Evolutionary conservation across 1,140 invertebrate species (phyloP), one percentile per base, ranked within the genome.

Genomic region (Hypothenemus hampei): DNA sequence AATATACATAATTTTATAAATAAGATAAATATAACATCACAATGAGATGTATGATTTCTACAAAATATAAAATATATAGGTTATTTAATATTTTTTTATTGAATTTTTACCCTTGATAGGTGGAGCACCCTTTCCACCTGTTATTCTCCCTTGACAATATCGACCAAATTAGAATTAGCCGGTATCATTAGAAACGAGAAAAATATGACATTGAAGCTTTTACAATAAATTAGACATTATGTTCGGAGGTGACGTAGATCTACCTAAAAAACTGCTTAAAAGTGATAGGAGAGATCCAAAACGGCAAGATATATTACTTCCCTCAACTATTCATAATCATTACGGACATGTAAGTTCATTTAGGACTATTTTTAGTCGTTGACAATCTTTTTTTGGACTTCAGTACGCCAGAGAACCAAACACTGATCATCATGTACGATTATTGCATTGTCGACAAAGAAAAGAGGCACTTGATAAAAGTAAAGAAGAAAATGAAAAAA

Each of bases 391-490:
- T n/a, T n/a, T 49, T 40, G 29, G 6, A 3, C 39, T 24, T 6
- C 33, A 64, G 62, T 37, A 40, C 33, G 62, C 18, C 24, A 55
- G 64, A 8, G 20, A 48, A 13, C 53, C 64, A 19, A 64, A 65
- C 41, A 61, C 65, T 3, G 60, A 67, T 41, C 47, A 64, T n/a
- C 26, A 54, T 40, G 58, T 57, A 6, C 49, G 47, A 33, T 23
- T 58, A 15, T 15, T 58, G 13, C 63, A 63, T n/a, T 61, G 61
- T 26, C 60, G 61, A 23, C 63, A 66, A 53, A 31, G 45, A 21
- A 56, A 58, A 31, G 39, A 52, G 4, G 36, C 29, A 5, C 41
- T 39, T n/a, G 45, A 62, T 15, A 19, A 56, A 11, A 5, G 44
- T 6, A 29, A 29, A 22, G 23, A 39, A 6, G 47, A 54, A 37